Evolutionary conservation across 2,113 vertebrate genomes (phyloP).

Genomic region (Plestiodon gilberti): DNA sequence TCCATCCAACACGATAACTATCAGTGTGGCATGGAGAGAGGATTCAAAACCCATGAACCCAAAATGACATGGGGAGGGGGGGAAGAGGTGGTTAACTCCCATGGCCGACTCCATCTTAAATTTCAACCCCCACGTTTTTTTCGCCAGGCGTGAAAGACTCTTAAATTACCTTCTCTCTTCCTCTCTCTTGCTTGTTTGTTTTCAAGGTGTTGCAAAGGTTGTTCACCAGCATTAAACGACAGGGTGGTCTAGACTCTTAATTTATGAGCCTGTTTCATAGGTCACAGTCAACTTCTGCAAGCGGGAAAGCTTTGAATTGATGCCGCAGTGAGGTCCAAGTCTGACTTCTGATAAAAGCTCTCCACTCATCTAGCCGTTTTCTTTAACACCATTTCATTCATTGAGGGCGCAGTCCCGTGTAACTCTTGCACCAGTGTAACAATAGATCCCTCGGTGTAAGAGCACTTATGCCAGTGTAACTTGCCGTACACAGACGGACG

Average conservation of each 20-base stretch:
- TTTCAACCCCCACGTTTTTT: conserved; percentile 34
- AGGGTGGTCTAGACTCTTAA: conserved; percentile 28
- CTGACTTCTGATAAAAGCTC: conserved; percentile 15
- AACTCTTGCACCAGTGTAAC: too few species aligned
- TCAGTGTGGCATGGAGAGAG: conserved; percentile 45
- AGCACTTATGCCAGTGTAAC: too few species aligned
- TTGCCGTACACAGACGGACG: too few species aligned
- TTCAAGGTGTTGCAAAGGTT: conserved; percentile 40
- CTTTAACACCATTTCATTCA: neutral
- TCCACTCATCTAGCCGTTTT: neutral
- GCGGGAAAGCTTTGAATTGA: conserved; percentile 14
- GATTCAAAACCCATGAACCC: conserved; percentile 43
- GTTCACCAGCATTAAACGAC: conserved; percentile 29
- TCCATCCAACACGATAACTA: conserved; percentile 28
- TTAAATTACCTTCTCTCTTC: conserved; percentile 23
- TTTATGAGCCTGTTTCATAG: conserved; percentile 36
- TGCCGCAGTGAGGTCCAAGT: conserved; percentile 25
- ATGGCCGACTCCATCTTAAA: conserved; percentile 12
- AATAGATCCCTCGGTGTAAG: too few species aligned
- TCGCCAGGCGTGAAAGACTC: conserved; percentile 25
- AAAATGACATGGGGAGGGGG: neutral
- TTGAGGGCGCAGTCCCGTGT: too few species aligned
- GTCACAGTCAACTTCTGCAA: conserved; percentile 32
- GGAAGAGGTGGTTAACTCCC: conserved; percentile 13
- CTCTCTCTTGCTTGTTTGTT: conserved; percentile 14